Percentiles rank a stretch among this genome's conserved stretches.
Evolutionary conservation across 2,113 vertebrate genomes (phyloP).

Genomic region (Elanus axillaris): DNA sequence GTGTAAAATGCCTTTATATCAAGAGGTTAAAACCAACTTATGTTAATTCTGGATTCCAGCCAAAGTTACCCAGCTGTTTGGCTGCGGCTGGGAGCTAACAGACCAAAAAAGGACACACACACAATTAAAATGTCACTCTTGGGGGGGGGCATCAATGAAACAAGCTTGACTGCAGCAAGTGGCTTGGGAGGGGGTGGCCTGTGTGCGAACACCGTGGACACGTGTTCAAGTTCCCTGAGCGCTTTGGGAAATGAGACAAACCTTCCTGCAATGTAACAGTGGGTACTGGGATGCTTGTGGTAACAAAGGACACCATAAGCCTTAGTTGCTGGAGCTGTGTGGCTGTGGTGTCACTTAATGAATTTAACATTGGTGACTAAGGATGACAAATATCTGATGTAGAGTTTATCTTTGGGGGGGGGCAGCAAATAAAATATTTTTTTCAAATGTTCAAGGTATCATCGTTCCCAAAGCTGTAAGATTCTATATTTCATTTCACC

Average conservation of each 20-base stretch:
- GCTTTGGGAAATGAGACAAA: background rate
- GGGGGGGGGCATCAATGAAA: background rate
- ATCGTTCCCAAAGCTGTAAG: background rate
- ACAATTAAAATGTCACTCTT: background rate
- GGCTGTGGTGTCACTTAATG: background rate
- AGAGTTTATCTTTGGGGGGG: background rate
- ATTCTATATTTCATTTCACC: background rate
- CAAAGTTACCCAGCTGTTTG: slow-evolving; percentile 6
- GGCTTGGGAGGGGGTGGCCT: background rate
- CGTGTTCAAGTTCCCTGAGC: background rate
- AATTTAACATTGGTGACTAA: background rate
- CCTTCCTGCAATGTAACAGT: background rate
- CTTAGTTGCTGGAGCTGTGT: background rate
- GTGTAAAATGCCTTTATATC: background rate
- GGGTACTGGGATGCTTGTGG: accelerated
- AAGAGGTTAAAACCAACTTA: slow-evolving; percentile 8
- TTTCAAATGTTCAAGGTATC: accelerated
- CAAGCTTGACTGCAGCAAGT: background rate
- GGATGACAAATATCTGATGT: background rate
- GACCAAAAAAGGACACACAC: background rate
- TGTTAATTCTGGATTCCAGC: slow-evolving; percentile 10
- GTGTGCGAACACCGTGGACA: background rate
- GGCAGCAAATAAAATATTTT: background rate
- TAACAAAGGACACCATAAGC: accelerated
- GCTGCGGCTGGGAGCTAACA: background rate